Evolutionary conservation across 64 coral and sea anemone species (phyloP), one percentile per base, ranked within the genome.

Genomic region (Dendrophyllia cribrosa): DNA sequence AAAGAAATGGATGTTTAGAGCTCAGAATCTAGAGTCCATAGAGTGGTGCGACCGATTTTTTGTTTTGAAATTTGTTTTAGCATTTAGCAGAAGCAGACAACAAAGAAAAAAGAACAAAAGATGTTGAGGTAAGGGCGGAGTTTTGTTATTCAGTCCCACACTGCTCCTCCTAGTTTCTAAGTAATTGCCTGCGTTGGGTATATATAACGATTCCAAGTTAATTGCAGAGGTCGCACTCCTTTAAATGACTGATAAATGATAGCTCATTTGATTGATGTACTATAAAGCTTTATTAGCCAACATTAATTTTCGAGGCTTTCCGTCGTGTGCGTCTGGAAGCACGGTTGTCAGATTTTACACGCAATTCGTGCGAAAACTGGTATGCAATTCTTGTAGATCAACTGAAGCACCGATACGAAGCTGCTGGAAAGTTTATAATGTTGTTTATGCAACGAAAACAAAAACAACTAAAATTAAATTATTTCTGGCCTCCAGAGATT

Each of bases 151-250:
- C 19, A 84, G 44, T 17, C 0, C 48, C 17, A 9, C 80, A n/a
- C 19, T 68, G 61, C 80, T 84, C 80, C 80, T 67, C 80, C 80
- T 68, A 67, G 21, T 68, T 84, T 25, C 61, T 22, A 22, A 68
- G 17, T 84, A 50, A 67, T 84, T 84, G 60, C 1, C 46, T 20
- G 14, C 44, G 6, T 45, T 51, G 44, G 16, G 46, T 46, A 12
- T 1, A 55, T 46, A 12, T 50, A 51, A 80, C 71, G 26, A 16
- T 43, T 4, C 3, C 34, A 16, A 74, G 34, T 16, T 74, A 74
- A 46, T 74, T 46, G 71, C 13, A 80, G 23, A 43, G 21, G 22
- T 59, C 1, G 49, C 3, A 51, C 48, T 64, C 61, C 0, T 34
- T 11, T 44, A 24, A 72, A 72, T 15, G 9, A 44, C 13, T 13